phyloP scores from a whole-genome alignment of 2,113 vertebrate species.

The Eira barbara region DNA sequence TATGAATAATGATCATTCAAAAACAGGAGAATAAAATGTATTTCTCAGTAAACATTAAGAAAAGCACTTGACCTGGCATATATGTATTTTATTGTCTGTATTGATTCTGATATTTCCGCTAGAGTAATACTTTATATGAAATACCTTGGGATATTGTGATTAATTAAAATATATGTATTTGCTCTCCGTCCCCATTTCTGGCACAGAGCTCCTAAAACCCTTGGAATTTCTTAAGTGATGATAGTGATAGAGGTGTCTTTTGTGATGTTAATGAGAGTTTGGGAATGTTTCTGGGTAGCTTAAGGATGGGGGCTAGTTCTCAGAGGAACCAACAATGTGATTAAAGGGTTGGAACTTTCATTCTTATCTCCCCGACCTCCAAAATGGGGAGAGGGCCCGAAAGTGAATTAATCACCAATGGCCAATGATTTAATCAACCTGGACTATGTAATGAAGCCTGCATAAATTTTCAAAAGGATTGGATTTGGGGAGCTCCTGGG shows the following conservation, averaged over 20 bases:
- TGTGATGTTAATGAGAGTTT: background rate
- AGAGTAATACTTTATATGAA: background rate
- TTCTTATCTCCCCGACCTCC: background rate
- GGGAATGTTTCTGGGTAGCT: background rate
- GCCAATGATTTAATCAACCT: background rate
- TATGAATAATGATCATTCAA: background rate
- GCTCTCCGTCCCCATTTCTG: background rate
- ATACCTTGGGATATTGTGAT: background rate
- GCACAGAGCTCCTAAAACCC: background rate
- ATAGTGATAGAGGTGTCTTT: background rate
- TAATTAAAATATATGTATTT: background rate
- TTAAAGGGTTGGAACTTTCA: background rate
- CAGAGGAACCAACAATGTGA: background rate
- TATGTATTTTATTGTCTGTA: background rate
- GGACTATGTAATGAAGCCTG: background rate
- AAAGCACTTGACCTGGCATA: background rate
- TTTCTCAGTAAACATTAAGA: background rate
- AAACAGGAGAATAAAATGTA: background rate
- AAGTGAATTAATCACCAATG: background rate
- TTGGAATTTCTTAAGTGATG: background rate
- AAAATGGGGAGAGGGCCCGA: background rate
- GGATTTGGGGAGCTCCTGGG: background rate
- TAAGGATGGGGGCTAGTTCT: background rate
- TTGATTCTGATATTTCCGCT: background rate
- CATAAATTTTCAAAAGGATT: background rate